Conservation (phyloP, 2,113 vertebrate species). For the Tragulus kanchil region DNA sequence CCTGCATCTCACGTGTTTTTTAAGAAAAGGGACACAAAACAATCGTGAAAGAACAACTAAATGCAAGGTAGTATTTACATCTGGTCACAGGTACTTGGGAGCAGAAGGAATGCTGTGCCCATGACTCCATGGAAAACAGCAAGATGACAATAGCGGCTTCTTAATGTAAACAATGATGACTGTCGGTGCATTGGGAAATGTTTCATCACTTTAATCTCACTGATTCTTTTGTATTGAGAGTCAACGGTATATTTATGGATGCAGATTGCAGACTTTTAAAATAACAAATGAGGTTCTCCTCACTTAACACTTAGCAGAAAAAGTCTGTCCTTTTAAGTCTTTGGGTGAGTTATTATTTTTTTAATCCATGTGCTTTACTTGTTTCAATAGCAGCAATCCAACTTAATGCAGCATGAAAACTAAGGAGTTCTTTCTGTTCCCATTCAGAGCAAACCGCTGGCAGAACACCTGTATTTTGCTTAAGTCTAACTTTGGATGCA, state of each 20-base stretch:
- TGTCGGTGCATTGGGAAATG: slow-evolving; percentile 79
- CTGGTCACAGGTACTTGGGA: slow-evolving; percentile 74
- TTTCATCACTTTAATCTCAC: slow-evolving; percentile 74
- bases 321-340: slow-evolving; percentile 75
- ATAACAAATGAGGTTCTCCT: slow-evolving; percentile 79
- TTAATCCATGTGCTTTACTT: slow-evolving; percentile 59
- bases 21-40: slow-evolving; percentile 81
- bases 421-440: slow-evolving; percentile 50
- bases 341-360: slow-evolving; percentile 58
- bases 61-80: slow-evolving; percentile 84
- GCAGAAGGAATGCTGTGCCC: slow-evolving; percentile 65
- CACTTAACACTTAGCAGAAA: slow-evolving; percentile 73
- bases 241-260: slow-evolving; percentile 78
- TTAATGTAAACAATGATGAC: slow-evolving; percentile 89
- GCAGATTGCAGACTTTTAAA: slow-evolving; percentile 72
- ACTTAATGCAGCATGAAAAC: slow-evolving; percentile 65
- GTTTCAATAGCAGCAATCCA: slow-evolving; percentile 76
- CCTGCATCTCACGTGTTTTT: slow-evolving; percentile 62
- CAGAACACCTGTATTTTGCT: slow-evolving; percentile 59
- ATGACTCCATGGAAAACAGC: slow-evolving; percentile 81
- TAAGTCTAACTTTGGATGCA: slow-evolving; percentile 77
- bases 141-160: slow-evolving; percentile 75
- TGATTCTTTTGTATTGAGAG: slow-evolving; percentile 79
- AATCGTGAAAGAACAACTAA: slow-evolving; percentile 75
- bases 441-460: slow-evolving; percentile 49